Evolutionary conservation across 2,113 vertebrate species (phyloP).

Genomic region (Odocoileus virginianus): DNA sequence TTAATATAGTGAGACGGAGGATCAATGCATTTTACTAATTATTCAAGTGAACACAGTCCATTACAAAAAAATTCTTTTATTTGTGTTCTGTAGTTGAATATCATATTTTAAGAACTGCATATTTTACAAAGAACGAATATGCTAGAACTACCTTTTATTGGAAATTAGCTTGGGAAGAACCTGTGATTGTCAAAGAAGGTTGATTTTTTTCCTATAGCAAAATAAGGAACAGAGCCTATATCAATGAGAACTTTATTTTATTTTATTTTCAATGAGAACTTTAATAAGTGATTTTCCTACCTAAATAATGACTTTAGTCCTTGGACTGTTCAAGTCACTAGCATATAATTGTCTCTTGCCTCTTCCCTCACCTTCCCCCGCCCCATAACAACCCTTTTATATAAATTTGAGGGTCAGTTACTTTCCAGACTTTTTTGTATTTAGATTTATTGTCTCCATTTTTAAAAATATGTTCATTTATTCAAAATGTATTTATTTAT

Average conservation of each 20-base stretch:
- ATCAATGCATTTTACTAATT: neutral
- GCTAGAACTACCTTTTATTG: neutral
- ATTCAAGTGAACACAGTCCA: neutral
- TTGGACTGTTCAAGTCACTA: neutral
- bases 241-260: neutral
- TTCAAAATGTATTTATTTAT: neutral
- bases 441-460: neutral
- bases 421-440: neutral
- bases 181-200: neutral
- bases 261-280: neutral
- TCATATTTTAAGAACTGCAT: slow-evolving; percentile 16
- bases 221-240: neutral
- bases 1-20: neutral
- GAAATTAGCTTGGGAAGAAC: neutral
- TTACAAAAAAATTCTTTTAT: neutral
- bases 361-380: neutral
- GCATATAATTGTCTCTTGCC: neutral
- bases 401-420: neutral
- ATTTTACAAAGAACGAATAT: slow-evolving; percentile 6
- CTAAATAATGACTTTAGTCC: neutral
- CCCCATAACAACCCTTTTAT: neutral
- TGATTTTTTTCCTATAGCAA: neutral
- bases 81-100: neutral
- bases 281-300: neutral
- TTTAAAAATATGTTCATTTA: neutral